Evolutionary conservation across 2,113 vertebrate species (phyloP).

Genomic region (Erythrolamprus reginae): DNA sequence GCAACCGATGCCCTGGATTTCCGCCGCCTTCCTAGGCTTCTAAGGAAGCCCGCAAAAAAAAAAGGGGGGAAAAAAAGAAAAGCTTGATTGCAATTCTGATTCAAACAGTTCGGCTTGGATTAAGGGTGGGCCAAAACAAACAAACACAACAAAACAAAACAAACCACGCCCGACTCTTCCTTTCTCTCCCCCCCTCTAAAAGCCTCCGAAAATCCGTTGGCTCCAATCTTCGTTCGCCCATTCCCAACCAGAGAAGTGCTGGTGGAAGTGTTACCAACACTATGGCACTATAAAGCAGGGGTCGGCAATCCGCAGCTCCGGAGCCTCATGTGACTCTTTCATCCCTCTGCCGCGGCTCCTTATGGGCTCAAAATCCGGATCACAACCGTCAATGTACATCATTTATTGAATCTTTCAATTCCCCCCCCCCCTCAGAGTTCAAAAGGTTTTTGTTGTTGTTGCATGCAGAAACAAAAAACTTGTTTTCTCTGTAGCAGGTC

Average conservation of each 20-base stretch:
- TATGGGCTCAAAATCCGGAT: too few relatives aligned
- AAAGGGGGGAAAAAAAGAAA: too few relatives aligned
- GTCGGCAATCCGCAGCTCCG: too few relatives aligned
- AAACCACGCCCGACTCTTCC: background rate
- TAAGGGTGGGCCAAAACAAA: conserved; percentile 56
- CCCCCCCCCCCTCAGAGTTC: too few relatives aligned
- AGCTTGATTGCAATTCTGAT: conserved; percentile 45
- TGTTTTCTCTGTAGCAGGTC: too few relatives aligned
- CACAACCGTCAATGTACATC: too few relatives aligned
- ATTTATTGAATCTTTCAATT: too few relatives aligned
- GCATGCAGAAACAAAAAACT: too few relatives aligned
- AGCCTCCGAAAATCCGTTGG: conserved; percentile 44
- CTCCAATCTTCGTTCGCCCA: conserved; percentile 54
- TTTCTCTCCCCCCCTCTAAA: background rate
- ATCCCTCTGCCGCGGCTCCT: too few relatives aligned
- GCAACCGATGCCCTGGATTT: conserved; percentile 60
- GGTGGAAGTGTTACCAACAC: background rate
- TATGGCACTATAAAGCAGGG: background rate
- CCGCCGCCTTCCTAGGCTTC: conserved; percentile 45
- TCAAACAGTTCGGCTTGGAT: conserved; percentile 59
- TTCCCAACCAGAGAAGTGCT: background rate
- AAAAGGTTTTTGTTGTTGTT: too few relatives aligned
- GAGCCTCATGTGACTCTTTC: too few relatives aligned
- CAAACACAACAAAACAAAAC: background rate
- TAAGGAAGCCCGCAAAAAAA: conserved; percentile 32